A percentile compares a stretch with the other conserved stretches of the same genome.
These are phyloP conservation scores for Falco rusticolus DNA, from an alignment of 2,797 vertebrate genomes.

Conservation along the genomic window DNA sequence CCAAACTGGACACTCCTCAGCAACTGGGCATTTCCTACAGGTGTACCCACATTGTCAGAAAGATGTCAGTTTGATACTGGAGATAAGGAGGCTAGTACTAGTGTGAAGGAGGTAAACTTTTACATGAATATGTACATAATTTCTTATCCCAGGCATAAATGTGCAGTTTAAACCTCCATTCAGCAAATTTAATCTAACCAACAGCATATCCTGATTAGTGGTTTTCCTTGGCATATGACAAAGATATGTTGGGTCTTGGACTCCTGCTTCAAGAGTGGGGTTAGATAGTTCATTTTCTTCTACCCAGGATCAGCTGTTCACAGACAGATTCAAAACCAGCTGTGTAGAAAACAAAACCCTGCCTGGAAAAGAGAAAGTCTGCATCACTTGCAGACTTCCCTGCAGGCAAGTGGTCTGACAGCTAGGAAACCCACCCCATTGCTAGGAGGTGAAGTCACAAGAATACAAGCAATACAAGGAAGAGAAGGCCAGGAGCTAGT, in stretches of 20 bases:
- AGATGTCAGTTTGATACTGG: background rate
- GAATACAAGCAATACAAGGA: background rate
- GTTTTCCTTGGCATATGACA: background rate
- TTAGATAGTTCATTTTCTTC: background rate
- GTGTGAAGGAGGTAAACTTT: background rate
- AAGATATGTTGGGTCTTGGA: background rate
- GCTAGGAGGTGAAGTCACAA: constrained; percentile 31
- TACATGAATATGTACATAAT: background rate
- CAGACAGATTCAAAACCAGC: background rate
- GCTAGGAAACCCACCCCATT: constrained; percentile 29
- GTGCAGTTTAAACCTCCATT: background rate
- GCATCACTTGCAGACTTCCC: background rate
- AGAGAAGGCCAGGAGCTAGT: background rate
- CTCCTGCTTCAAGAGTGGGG: background rate
- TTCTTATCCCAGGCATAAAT: background rate
- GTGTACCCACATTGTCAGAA: too few relatives aligned
- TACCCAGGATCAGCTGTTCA: background rate
- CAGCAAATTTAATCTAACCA: background rate
- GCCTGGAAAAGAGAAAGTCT: background rate
- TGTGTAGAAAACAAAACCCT: background rate
- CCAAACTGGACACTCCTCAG: background rate
- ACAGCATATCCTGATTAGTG: background rate
- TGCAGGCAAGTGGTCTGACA: background rate
- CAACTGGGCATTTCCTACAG: background rate
- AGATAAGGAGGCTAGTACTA: background rate